Conservation (phyloP, 2,888 invertebrate genomes). For the Orchesella flavescens region DNA sequence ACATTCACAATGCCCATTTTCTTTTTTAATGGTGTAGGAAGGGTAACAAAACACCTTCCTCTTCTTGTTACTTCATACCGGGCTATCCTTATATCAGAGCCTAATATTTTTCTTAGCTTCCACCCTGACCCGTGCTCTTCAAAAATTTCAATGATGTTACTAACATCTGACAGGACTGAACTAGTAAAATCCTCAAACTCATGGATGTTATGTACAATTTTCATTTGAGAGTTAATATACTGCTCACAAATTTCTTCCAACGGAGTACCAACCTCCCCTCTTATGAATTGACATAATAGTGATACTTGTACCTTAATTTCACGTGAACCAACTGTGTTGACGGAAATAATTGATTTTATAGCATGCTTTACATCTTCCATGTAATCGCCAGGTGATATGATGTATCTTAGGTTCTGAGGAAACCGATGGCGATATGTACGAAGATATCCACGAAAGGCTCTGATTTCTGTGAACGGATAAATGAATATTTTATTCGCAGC, state of each 20-base stretch:
- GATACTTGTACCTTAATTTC: conserved; percentile 31
- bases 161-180: background rate
- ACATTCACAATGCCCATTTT: conserved; percentile 36
- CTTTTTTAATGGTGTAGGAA: background rate
- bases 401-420: background rate
- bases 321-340: background rate
- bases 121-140: conserved; percentile 36
- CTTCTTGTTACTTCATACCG: background rate
- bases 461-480: conserved; percentile 33
- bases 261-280: background rate
- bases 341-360: conserved; percentile 2
- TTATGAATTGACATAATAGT: conserved; percentile 15
- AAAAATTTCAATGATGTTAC: conserved; percentile 29
- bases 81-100: conserved; percentile 32
- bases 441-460: conserved; percentile 43
- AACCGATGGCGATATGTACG: conserved; percentile 35
- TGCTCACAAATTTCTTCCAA: conserved; percentile 19
- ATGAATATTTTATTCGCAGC: background rate
- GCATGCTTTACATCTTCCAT: background rate
- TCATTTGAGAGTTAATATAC: conserved; percentile 16
- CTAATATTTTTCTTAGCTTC: conserved; percentile 16
- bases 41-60: conserved; percentile 18
- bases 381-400: conserved; percentile 3
- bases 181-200: conserved; percentile 9
- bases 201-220: background rate